Base-by-base conservation (phyloP, 1,140 invertebrate species). In the roundworm (Caenorhabditis elegans) region DNA sequence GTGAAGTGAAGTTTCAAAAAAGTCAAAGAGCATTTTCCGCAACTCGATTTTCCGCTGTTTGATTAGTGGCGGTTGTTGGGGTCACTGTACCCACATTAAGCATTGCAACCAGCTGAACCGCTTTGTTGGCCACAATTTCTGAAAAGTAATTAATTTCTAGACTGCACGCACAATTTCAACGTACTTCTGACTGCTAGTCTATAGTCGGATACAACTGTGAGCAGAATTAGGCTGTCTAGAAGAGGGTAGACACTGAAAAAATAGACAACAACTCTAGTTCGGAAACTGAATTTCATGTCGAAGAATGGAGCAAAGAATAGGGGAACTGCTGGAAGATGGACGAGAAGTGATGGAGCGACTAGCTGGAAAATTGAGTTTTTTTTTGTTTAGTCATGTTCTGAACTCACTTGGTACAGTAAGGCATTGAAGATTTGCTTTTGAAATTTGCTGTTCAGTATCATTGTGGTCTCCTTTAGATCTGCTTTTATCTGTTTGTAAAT, bases 241-340 rank as follows among this genome's bases (percentile, higher is more conserved):
- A 60, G 53, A 31, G 53, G 53, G n/a, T 60, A 60, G n/a, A 60
- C n/a, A 60, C 53, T 60, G 26, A 60, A 60, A 34, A 60, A 60
- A 34, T 60, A 60, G 19, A 60, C 53, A 17, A 60, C 53, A 5
- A 60, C 19, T 4, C 53, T 10, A 34, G 53, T 60, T 17, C 53
- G 53, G n/a, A 60, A 60, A 60, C 53, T 60, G 53, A 60, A 24
- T 60, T 60, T 60, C 53, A 60, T 60, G 53, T 60, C 53, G 13
- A 60, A 60, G n/a, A 60, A 60, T 31, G 53, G 53, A 6, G 53
- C 53, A 6, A 60, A 60, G n/a, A 60, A 60, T 1, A 60, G 28
- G 13, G 53, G 53, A 34, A 60, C 53, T 17, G 53, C 53, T 15
- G 53, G 53, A 17, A 60, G 28, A 34, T 60, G 53, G 10, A 60